Conservation (phyloP, 2,888 invertebrate genomes). For the Apamea anceps region DNA sequence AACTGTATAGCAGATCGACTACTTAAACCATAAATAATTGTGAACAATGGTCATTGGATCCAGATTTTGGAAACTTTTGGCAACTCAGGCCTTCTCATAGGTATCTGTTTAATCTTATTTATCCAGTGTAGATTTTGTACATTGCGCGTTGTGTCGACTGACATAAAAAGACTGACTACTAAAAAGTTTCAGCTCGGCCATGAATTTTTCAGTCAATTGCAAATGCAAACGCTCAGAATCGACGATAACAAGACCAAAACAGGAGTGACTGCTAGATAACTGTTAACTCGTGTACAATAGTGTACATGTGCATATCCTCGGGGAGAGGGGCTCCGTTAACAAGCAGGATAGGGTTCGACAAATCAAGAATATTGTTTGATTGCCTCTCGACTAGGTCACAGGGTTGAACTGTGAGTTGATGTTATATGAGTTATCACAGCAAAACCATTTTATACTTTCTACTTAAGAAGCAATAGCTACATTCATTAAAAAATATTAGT, state of each 20-base stretch:
- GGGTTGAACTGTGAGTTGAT: conserved; percentile 30
- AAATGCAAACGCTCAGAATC: conserved; percentile 1
- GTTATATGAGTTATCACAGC: not conserved
- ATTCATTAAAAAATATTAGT: too few relatives aligned
- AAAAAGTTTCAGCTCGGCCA: not conserved
- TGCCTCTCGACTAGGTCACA: conserved; percentile 43
- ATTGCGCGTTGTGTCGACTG: not conserved
- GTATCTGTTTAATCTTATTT: not conserved
- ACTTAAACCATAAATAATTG: not conserved
- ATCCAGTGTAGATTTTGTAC: not conserved
- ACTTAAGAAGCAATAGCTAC: not conserved
- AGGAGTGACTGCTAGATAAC: not conserved
- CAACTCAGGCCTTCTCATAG: not conserved
- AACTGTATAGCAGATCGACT: not conserved
- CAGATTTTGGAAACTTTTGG: not conserved
- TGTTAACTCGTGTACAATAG: not conserved
- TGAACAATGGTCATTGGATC: not conserved
- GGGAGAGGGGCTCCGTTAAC: conserved; percentile 49
- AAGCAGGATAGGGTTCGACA: conserved; percentile 50
- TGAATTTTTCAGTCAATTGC: not conserved
- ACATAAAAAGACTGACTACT: too few relatives aligned
- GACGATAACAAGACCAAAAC: not conserved
- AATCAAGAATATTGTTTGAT: conserved; percentile 57
- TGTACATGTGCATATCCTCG: conserved; percentile 30
- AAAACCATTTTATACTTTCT: not conserved